Percentiles rank a stretch among this genome's conserved stretches.
Evolutionary conservation across 2,888 invertebrate species (phyloP).

Genomic region (Coenonympha arcania): DNA sequence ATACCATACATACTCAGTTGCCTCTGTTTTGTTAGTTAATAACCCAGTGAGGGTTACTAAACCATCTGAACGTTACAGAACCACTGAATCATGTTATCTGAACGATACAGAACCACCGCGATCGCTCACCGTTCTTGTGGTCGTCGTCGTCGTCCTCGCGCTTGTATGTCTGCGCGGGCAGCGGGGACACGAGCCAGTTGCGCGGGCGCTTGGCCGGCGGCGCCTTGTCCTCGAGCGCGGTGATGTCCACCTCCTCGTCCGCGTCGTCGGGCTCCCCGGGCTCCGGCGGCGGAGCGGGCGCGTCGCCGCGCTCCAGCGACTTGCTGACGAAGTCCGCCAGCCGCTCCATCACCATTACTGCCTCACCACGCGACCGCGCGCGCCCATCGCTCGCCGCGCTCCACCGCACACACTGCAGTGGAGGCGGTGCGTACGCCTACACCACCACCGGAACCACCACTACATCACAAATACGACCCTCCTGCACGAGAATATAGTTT

Average conservation of each 20-base stretch:
- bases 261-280: slow-evolving; percentile 61
- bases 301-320: slow-evolving; percentile 81
- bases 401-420: slow-evolving; percentile 53
- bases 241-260: slow-evolving; percentile 67
- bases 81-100: not conserved
- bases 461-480: slow-evolving; percentile 24
- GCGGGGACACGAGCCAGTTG: slow-evolving; percentile 68
- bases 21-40: not conserved
- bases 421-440: slow-evolving; percentile 54
- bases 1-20: too few relatives aligned
- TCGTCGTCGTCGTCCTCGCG: slow-evolving; percentile 65
- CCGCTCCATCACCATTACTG: slow-evolving; percentile 85
- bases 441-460: slow-evolving; percentile 29
- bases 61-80: not conserved
- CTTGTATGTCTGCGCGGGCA: slow-evolving; percentile 55
- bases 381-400: slow-evolving; percentile 60
- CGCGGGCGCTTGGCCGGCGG: slow-evolving; percentile 58
- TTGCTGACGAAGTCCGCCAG: slow-evolving; percentile 92
- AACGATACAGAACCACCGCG: not conserved
- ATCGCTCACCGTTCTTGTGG: slow-evolving; percentile 57
- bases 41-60: not conserved
- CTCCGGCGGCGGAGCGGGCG: slow-evolving; percentile 65
- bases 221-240: slow-evolving; percentile 61
- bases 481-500: slow-evolving; percentile 23
- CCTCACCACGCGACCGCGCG: slow-evolving; percentile 55